A percentile compares a stretch with the other conserved stretches of the same genome.
These are phyloP conservation scores for Halocynthia roretzi DNA, from an alignment of 23 tunicate species.

Conservation along the genomic window DNA sequence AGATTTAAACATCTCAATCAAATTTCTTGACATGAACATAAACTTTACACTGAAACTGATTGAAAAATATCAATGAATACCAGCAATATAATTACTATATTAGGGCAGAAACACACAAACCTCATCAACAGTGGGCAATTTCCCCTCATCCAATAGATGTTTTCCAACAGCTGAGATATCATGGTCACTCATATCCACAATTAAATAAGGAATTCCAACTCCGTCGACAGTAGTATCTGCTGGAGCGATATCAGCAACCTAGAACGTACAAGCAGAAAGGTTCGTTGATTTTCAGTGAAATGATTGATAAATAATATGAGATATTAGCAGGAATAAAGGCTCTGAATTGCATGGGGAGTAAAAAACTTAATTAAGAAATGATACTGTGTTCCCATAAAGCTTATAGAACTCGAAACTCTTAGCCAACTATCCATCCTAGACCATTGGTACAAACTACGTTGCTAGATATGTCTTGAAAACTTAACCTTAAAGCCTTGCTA, in stretches of 20 bases:
- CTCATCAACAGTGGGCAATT: conserved; percentile 67
- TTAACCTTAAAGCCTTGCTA: too few relatives aligned
- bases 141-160: conserved; percentile 17
- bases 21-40: too few relatives aligned
- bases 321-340: too few relatives aligned
- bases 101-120: conserved; percentile 4
- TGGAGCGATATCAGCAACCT: background rate
- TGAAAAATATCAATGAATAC: background rate
- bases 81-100: background rate
- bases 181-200: conserved; percentile 39
- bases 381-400: too few relatives aligned
- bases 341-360: too few relatives aligned
- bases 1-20: background rate
- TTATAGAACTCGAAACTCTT: too few relatives aligned
- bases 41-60: too few relatives aligned
- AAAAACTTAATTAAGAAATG: too few relatives aligned
- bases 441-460: too few relatives aligned
- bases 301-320: background rate
- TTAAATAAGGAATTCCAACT: conserved; percentile 56
- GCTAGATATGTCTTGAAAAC: too few relatives aligned
- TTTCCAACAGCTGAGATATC: conserved; percentile 12
- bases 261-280: background rate
- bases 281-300: background rate
- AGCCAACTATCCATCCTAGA: too few relatives aligned
- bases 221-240: conserved; percentile 18